Evolutionary conservation across 1,140 invertebrate genomes (phyloP), one percentile per base, ranked within the genome.

Genomic region (Acromyrmex heyeri): DNA sequence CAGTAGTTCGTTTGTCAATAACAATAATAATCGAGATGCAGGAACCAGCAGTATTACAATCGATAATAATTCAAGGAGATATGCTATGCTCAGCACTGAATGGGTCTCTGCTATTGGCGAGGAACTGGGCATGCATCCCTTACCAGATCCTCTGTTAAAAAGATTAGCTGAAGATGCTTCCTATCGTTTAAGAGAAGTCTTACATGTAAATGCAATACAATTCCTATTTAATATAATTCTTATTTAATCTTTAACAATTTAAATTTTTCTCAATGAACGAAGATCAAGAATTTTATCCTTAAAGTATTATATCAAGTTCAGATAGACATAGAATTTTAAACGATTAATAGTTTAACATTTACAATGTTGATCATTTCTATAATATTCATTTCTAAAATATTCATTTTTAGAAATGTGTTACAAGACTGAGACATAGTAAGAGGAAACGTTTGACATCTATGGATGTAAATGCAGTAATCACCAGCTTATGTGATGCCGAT

Each of bases 111-210:
- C 93, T 8, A 95, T 95, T 78, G 94, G 94, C 16, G 95, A 95
- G 88, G 95, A 95, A 88, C 88, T 95, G 18, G 95, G 95, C 48
- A 91, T 95, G 87, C 92, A 95, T 86, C 92, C 94, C 2, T 75
- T 95, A 18, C 92, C 94, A 2, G 94, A 95, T 90, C 90, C 93
- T 53, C 86, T 95, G 27, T 67, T 94, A 18, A 78, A 91, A 86
- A 94, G 93, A 91, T 77, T 95, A 1, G 94, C 95, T 0, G 94
- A 95, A 86, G 95, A 95, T 93, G 94, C 94, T 75, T 95, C 95
- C 0, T 95, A 95, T 89, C 92, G 94, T 62, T 86, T 95, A 21
- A 88, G 94, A 89, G 95, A 95, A 93, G 93, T 95, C 91, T 91
- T 95, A 61, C 93, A 95, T 77, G 95, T 95, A 88, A 27, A 57